Conservation (phyloP, 2,797 vertebrate genomes). For the Mycteria americana region DNA sequence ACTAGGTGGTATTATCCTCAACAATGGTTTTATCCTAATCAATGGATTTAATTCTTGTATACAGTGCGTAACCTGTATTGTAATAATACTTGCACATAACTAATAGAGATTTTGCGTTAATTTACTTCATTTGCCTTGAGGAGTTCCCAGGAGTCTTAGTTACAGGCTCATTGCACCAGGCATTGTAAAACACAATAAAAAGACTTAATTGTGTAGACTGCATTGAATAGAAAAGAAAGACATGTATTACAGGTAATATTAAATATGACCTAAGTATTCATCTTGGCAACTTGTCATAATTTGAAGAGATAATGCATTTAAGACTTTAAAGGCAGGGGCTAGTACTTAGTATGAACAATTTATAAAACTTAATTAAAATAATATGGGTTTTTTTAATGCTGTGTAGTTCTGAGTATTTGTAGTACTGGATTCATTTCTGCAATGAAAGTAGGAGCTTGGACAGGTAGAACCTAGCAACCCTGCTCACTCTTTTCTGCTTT, state of each 20-base stretch:
- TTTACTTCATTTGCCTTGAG: constrained; percentile 20
- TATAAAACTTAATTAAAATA: background rate
- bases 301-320: background rate
- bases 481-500: background rate
- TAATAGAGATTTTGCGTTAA: background rate
- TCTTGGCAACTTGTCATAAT: background rate
- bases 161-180: background rate
- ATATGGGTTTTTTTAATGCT: background rate
- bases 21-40: background rate
- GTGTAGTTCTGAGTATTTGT: background rate
- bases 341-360: background rate
- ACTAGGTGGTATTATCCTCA: background rate
- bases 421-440: background rate
- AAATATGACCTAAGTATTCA: background rate
- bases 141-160: background rate
- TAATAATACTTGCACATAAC: background rate
- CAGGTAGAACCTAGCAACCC: background rate
- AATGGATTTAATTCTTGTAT: background rate
- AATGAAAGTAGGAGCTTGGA: background rate
- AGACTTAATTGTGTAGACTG: background rate
- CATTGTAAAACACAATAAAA: background rate
- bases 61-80: background rate
- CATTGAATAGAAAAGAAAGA: background rate
- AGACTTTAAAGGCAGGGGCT: background rate
- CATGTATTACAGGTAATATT: background rate